phyloP scores from a whole-genome alignment of 1,140 invertebrate genomes.

The Brachionus sp. region DNA sequence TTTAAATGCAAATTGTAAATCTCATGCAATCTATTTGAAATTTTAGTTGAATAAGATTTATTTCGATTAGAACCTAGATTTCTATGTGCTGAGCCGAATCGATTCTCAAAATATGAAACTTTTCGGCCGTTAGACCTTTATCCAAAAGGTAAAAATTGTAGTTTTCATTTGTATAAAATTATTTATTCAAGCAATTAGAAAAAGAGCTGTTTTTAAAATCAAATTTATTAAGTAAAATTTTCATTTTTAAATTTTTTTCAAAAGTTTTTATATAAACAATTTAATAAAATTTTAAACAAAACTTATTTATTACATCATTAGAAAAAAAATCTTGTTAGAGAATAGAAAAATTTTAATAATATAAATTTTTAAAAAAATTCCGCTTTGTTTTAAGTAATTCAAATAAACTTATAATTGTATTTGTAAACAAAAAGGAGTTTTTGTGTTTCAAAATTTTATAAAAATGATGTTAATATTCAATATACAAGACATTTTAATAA shows the following conservation, averaged over 20 bases:
- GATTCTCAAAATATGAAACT: neutral
- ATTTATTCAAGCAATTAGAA: neutral
- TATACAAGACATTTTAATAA: too few species aligned
- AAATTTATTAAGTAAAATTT: constrained; percentile 1
- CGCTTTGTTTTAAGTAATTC: too few species aligned
- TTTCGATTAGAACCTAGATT: neutral
- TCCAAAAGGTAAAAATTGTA: neutral
- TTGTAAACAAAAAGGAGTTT: too few species aligned
- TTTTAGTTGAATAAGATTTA: neutral
- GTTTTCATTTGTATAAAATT: neutral
- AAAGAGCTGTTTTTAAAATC: neutral
- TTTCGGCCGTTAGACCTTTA: neutral
- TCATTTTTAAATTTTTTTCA: neutral
- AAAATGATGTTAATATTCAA: too few species aligned
- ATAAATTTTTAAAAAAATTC: too few species aligned
- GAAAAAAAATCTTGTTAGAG: too few species aligned
- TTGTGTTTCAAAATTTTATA: too few species aligned
- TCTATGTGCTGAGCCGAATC: neutral
- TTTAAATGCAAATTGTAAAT: neutral
- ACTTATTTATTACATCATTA: neutral
- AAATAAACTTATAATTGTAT: too few species aligned
- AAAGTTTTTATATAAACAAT: neutral
- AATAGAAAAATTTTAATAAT: too few species aligned
- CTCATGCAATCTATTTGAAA: neutral
- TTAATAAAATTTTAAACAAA: neutral